These are phyloP conservation scores for Holacanthus passer DNA, from an alignment of 2,113 vertebrate genomes.

Conservation along the genomic window DNA sequence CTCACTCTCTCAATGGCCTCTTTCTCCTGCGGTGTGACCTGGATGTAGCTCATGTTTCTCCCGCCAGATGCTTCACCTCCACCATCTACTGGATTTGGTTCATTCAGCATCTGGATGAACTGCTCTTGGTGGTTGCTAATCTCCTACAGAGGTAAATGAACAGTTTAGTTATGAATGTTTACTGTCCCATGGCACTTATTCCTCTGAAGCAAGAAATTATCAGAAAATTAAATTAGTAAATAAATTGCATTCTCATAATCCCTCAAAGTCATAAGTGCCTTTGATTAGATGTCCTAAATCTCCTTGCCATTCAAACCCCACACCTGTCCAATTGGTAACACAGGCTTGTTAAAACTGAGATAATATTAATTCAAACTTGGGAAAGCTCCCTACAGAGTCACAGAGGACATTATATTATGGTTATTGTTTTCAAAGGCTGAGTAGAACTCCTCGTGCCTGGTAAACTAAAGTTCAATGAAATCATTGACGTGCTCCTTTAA, in stretches of 20 bases:
- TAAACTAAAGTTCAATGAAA: background rate
- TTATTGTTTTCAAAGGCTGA: too few relatives aligned
- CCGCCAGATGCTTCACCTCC: slow-evolving; percentile 85
- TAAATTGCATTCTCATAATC: slow-evolving; percentile 2
- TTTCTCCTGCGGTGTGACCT: slow-evolving; percentile 98
- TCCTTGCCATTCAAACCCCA: background rate
- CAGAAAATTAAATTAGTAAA: background rate
- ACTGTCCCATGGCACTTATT: background rate
- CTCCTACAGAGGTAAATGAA: slow-evolving; percentile 84
- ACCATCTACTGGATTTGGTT: slow-evolving; percentile 85
- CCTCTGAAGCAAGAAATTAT: background rate
- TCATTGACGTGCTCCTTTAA: background rate
- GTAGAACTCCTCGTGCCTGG: background rate
- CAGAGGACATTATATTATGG: too few relatives aligned
- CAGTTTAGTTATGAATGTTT: background rate
- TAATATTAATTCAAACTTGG: background rate
- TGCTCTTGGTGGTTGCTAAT: slow-evolving; percentile 96
- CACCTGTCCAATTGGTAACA: background rate
- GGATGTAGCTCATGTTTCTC: slow-evolving; percentile 93
- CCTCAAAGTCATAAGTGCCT: background rate
- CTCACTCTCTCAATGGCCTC: slow-evolving; percentile 98
- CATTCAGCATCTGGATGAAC: slow-evolving; percentile 98
- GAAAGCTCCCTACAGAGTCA: background rate
- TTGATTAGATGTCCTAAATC: background rate
- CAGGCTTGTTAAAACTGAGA: background rate